Percentiles rank a stretch among this genome's conserved stretches.
Conservation (phyloP, 1,140 invertebrate genomes). For the Drosophila funebris region DNA sequence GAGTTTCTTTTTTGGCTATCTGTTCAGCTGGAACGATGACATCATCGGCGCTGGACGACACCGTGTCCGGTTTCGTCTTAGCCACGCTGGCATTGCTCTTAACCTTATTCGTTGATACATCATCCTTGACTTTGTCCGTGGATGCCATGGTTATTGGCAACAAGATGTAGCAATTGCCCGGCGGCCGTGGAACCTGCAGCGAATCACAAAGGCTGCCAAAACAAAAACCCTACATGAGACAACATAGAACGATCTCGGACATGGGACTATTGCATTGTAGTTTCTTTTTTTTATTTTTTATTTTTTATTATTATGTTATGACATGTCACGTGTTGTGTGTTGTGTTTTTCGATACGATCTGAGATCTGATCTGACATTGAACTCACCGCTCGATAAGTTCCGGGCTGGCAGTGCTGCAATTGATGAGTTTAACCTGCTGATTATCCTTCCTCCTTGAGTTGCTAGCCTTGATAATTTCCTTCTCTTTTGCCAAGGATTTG, state of each 20-base stretch:
- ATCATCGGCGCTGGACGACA: background rate
- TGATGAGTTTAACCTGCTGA: background rate
- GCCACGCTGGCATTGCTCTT: background rate
- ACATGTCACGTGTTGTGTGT: background rate
- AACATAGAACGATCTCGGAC: background rate
- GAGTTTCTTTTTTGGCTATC: background rate
- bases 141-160: conserved; percentile 21
- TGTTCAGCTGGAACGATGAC: background rate
- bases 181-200: conserved; percentile 30
- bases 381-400: conserved; percentile 59
- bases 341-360: background rate
- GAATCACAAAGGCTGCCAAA: conserved; percentile 42
- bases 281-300: conserved; percentile 3
- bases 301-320: conserved; percentile 3
- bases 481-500: background rate
- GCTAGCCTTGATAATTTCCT: background rate
- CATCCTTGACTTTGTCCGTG: background rate
- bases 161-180: conserved; percentile 15
- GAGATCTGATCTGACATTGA: conserved; percentile 26
- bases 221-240: conserved; percentile 15
- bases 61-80: background rate
- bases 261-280: conserved; percentile 10
- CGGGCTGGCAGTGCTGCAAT: background rate
- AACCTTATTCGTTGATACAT: background rate
- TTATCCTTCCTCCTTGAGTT: background rate